Conservation (phyloP, 2,113 vertebrate genomes). For the Stigmatopora nigra region DNA sequence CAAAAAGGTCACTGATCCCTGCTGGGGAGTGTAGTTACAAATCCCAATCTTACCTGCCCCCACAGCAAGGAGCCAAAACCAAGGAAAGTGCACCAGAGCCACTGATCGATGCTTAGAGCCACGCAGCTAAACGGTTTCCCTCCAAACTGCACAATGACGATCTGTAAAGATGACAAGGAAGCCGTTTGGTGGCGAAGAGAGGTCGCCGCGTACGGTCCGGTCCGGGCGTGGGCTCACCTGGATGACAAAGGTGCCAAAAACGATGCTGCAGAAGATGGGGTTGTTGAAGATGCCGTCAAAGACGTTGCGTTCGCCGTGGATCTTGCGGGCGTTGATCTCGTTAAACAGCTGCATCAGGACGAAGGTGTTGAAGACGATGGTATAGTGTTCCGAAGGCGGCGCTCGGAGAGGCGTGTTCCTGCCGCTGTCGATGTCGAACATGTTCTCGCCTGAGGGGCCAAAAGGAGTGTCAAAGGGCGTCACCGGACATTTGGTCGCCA, state of each 20-base stretch:
- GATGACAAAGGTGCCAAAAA: slow-evolving; percentile 91
- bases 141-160: slow-evolving; percentile 95
- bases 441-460: slow-evolving; percentile 76
- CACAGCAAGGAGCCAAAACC: slow-evolving; percentile 94
- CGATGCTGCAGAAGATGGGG: slow-evolving; percentile 92
- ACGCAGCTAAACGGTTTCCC: slow-evolving; percentile 97
- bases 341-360: slow-evolving; percentile 99
- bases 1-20: too few species aligned
- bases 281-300: slow-evolving; percentile 99
- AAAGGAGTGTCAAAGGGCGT: background rate
- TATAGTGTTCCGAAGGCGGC: slow-evolving; percentile 95
- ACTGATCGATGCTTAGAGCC: slow-evolving; percentile 85
- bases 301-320: slow-evolving; percentile 96
- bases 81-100: slow-evolving; percentile 97
- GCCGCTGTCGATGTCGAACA: slow-evolving; percentile 94
- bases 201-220: too few species aligned
- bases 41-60: slow-evolving; percentile 83
- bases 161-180: slow-evolving; percentile 59
- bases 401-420: slow-evolving; percentile 88
- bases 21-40: slow-evolving; percentile 49
- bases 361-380: slow-evolving; percentile 97
- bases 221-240: slow-evolving; percentile 70
- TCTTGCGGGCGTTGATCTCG: slow-evolving; percentile 97
- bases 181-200: background rate
- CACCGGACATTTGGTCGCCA: too few species aligned